Evolutionary conservation across 2,797 vertebrate genomes (phyloP), one percentile per base, ranked within the genome.

Genomic region (Philypnodon macrostomus): DNA sequence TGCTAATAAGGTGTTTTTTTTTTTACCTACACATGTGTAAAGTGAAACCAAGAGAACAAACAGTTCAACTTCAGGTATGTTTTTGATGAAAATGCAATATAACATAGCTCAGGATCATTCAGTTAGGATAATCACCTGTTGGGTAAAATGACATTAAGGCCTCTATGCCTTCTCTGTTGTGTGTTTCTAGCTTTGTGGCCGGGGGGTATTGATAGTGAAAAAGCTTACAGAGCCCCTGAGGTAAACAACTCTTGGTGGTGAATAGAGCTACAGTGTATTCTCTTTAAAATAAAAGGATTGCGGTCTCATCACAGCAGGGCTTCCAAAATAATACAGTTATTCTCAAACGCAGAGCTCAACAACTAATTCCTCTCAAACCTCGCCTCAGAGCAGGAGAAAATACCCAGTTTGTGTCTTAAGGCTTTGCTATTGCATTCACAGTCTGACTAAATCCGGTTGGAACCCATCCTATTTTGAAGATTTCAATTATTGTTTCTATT

Each of bases 401-500:
- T 5, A 37, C 37, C 18, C 6, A 6, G 17, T 61, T 23, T 58
- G n/a, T n/a, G n/a, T n/a, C n/a, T n/a, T n/a, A n/a, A n/a, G n/a
- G n/a, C n/a, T n/a, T n/a, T n/a, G n/a, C n/a, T n/a, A n/a, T n/a
- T n/a, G 52, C 56, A 52, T 70, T 59, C 72, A 55, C 17, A 5
- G 29, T 38, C 47, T 37, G 47, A 32, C 31, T 65, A 66, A 79
- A 74, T 76, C 74, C 63, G 55, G 37, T 54, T 75, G 67, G 70
- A 82, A 72, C 53, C 47, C 41, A 17, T 75, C 67, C 75, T 67
- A 17, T 61, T 79, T 58, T 40, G 70, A 68, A 70, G 66, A 60
- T 73, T 73, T 70, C 42, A 33, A 70, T 74, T 61, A 77, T 79
- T 75, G 59, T 72, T 69, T 76, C 51, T 68, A 59, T 79, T 75